Percentiles rank a stretch among this genome's conserved stretches.
phyloP scores from a whole-genome alignment of 1,140 invertebrate species.

The Matsumurasca onukii region DNA sequence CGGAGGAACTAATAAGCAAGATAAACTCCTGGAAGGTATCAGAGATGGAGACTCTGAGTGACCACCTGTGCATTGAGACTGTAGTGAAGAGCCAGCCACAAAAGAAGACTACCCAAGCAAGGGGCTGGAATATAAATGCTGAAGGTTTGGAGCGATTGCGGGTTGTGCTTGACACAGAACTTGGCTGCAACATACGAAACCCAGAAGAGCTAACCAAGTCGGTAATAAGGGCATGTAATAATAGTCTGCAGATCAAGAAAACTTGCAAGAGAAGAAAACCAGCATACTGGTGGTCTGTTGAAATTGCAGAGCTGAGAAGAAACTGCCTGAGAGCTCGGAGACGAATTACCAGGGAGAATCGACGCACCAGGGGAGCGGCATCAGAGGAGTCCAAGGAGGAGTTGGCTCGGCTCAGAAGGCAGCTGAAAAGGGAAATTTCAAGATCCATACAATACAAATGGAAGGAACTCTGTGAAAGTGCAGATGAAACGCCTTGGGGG shows the following conservation, averaged over 20 bases:
- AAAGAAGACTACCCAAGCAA: background rate
- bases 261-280: background rate
- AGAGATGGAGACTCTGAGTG: background rate
- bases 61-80: background rate
- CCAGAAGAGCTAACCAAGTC: background rate
- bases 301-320: background rate
- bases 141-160: background rate
- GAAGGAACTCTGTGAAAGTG: background rate
- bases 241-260: background rate
- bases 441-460: background rate
- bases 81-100: background rate
- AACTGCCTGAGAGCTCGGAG: background rate
- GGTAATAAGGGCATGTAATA: background rate
- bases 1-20: background rate
- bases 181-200: background rate
- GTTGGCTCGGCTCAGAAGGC: background rate
- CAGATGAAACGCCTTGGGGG: background rate
- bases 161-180: background rate
- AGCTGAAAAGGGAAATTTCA: background rate
- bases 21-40: background rate
- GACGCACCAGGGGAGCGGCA: too few relatives aligned
- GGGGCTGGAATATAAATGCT: background rate
- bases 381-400: background rate
- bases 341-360: background rate
- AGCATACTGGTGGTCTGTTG: background rate